A percentile compares a stretch with the other conserved stretches of the same genome.
Evolutionary conservation across 2,888 invertebrate genomes (phyloP).

Genomic region (Conus canariensis): DNA sequence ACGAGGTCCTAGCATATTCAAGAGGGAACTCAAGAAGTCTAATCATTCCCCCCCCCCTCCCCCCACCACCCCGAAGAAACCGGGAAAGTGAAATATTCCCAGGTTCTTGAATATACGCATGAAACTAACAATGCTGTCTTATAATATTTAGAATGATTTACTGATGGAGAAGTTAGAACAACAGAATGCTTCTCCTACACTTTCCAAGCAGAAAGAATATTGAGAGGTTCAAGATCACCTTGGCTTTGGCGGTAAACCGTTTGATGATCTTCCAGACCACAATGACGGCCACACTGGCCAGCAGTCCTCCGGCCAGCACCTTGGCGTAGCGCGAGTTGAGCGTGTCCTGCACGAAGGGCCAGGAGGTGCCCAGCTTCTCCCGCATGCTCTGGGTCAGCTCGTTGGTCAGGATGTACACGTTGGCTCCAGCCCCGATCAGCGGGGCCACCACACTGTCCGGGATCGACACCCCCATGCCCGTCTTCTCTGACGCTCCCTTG

Average conservation of each 20-base stretch:
- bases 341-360: constrained; percentile 28
- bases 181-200: no score
- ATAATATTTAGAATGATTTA: no score
- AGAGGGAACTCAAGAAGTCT: no score
- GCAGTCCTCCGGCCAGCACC: constrained; percentile 32
- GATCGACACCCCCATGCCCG: neutral
- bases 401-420: constrained; percentile 27
- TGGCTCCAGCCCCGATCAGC: constrained; percentile 34
- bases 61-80: no score
- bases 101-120: no score
- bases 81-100: no score
- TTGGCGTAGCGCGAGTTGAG: constrained; percentile 28
- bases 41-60: no score
- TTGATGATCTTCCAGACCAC: constrained; percentile 38
- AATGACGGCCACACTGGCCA: constrained; percentile 37
- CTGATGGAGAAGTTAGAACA: no score
- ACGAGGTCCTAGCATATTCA: no score
- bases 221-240: neutral
- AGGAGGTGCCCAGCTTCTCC: constrained; percentile 21
- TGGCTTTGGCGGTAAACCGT: constrained; percentile 13
- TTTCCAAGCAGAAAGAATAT: no score
- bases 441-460: constrained; percentile 30
- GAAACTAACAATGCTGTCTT: no score
- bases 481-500: neutral
- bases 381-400: constrained; percentile 34